These are phyloP conservation scores for Pyrrhosoma nymphula DNA, from an alignment of 2,888 invertebrate genomes.

Conservation along the genomic window DNA sequence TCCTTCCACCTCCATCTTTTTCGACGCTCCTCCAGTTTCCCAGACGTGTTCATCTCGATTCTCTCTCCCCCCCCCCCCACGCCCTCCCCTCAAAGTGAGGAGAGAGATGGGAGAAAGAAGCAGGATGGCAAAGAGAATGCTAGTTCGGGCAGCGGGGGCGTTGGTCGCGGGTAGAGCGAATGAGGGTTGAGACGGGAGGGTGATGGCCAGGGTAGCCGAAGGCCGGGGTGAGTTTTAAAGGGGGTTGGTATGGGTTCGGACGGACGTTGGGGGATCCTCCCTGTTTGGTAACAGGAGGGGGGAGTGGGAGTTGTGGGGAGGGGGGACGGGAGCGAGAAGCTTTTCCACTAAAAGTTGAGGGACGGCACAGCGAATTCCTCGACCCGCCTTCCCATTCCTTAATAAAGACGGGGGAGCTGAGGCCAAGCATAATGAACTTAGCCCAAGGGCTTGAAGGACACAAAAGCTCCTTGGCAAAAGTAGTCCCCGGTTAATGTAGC, in stretches of 20 bases:
- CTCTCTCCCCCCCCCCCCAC: not conserved
- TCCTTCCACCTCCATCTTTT: not conserved
- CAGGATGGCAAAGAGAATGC: not conserved
- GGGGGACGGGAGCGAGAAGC: not conserved
- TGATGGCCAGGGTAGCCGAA: no score
- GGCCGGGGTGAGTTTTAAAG: not conserved
- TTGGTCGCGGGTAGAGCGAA: not conserved
- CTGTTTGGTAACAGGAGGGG: not conserved
- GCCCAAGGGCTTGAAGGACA: slow-evolving; percentile 58
- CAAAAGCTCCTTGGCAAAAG: slow-evolving; percentile 56
- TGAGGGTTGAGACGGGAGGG: not conserved
- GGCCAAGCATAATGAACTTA: slow-evolving; percentile 67
- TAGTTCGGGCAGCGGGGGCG: not conserved
- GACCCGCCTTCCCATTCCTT: slow-evolving; percentile 34
- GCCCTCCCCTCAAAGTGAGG: no score
- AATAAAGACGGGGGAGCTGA: slow-evolving; percentile 35
- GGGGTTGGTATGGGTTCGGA: no score
- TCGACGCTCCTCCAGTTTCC: not conserved
- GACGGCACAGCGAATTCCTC: slow-evolving; percentile 43
- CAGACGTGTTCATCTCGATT: not conserved
- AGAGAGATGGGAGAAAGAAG: no score
- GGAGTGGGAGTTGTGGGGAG: not conserved
- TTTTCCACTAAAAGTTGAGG: slow-evolving; percentile 65
- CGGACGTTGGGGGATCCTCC: not conserved
- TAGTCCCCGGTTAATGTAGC: slow-evolving; percentile 62